These are phyloP conservation scores for Biston betularia DNA, from an alignment of 2,888 invertebrate genomes.

Conservation along the genomic window DNA sequence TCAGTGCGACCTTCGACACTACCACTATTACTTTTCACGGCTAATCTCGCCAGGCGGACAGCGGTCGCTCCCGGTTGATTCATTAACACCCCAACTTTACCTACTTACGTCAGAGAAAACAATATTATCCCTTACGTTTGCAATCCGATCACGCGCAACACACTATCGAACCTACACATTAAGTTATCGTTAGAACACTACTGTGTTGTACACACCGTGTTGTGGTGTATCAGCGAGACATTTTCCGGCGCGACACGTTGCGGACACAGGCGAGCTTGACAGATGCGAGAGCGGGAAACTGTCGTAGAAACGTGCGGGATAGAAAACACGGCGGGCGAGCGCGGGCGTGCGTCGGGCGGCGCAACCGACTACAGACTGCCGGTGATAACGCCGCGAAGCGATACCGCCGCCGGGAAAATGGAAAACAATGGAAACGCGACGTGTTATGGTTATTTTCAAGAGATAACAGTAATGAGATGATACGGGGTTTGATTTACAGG, in stretches of 20 bases:
- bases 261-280: constrained; percentile 51
- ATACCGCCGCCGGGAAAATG: constrained; percentile 70
- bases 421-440: constrained; percentile 78
- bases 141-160: constrained; percentile 78
- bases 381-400: constrained; percentile 73
- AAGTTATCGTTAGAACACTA: constrained; percentile 70
- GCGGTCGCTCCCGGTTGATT: constrained; percentile 55
- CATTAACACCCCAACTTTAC: constrained; percentile 61
- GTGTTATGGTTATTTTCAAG: constrained; percentile 58
- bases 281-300: constrained; percentile 62
- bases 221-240: constrained; percentile 72
- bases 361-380: constrained; percentile 66
- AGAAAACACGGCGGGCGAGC: constrained; percentile 43
- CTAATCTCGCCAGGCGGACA: constrained; percentile 53
- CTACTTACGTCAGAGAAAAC: constrained; percentile 76
- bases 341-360: constrained; percentile 67
- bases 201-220: constrained; percentile 68
- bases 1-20: constrained; percentile 67
- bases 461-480: constrained; percentile 62
- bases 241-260: constrained; percentile 63
- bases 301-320: constrained; percentile 64
- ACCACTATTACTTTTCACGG: constrained; percentile 50
- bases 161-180: constrained; percentile 69
- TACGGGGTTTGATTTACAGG: constrained; percentile 47
- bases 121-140: constrained; percentile 71